Evolutionary conservation across 2,797 vertebrate genomes (phyloP).

Genomic region (Stomatorhinus walkeri): DNA sequence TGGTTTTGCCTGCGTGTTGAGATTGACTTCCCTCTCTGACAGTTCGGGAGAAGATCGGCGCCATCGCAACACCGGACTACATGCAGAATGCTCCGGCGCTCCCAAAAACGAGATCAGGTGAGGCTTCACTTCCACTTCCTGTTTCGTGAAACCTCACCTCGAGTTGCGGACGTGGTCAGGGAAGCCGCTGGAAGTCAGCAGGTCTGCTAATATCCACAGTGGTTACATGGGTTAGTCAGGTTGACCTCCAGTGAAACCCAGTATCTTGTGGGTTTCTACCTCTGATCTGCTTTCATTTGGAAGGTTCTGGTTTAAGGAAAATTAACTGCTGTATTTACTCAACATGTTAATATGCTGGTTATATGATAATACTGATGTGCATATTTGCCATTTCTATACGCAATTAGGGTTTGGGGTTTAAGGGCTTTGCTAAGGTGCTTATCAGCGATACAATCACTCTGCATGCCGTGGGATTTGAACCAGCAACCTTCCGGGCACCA

Average conservation of each 20-base stretch:
- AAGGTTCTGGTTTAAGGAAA: background rate
- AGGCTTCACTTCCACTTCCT: background rate
- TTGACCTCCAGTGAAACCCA: background rate
- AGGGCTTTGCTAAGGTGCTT: background rate
- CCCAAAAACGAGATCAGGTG: constrained; percentile 96
- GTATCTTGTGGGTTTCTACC: background rate
- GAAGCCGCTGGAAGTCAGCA: background rate
- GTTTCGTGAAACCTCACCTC: background rate
- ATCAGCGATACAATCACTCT: background rate
- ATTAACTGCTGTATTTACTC: background rate
- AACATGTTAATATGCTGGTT: background rate
- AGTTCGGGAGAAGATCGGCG: constrained; percentile 95
- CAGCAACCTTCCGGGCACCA: background rate
- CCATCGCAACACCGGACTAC: constrained; percentile 94
- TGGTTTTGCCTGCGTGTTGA: background rate
- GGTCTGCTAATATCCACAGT: background rate
- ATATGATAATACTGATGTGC: background rate
- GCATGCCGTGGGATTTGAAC: background rate
- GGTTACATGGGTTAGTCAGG: background rate
- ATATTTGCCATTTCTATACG: background rate
- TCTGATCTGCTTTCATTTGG: background rate
- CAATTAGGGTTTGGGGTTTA: background rate
- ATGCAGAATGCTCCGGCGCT: constrained; percentile 88
- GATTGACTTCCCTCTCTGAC: constrained; percentile 12
- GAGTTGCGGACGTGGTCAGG: background rate